Conservation (phyloP, 2,888 invertebrate genomes). For the Drosophila prolongata region DNA sequence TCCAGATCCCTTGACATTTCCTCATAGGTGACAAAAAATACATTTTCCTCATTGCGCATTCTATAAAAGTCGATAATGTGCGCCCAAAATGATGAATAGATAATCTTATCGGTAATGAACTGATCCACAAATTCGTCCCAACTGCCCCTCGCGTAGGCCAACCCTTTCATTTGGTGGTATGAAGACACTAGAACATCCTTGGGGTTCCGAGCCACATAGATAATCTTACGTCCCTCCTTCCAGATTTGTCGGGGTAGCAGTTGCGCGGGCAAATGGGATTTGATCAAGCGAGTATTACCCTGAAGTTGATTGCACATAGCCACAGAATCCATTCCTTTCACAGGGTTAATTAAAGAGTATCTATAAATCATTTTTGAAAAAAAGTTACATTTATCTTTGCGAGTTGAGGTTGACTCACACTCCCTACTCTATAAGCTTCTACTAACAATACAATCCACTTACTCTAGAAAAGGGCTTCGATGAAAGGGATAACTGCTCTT, state of each 20-base stretch:
- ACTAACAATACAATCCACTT: constrained; percentile 11
- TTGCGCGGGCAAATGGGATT: constrained; percentile 64
- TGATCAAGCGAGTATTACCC: constrained; percentile 58
- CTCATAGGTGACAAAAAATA: constrained; percentile 74
- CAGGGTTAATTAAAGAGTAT: not conserved
- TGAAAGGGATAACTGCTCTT: constrained; percentile 19
- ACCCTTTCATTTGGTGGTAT: constrained; percentile 88
- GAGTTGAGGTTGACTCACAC: too few relatives aligned
- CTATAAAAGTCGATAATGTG: constrained; percentile 73
- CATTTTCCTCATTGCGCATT: constrained; percentile 58
- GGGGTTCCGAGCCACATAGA: constrained; percentile 93
- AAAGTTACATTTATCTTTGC: too few relatives aligned
- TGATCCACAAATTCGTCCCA: constrained; percentile 84
- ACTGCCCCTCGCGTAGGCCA: constrained; percentile 86
- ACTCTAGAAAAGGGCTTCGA: constrained; percentile 54
- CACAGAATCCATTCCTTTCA: not conserved
- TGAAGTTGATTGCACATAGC: constrained; percentile 8
- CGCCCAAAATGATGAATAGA: constrained; percentile 60
- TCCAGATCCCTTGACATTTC: constrained; percentile 67
- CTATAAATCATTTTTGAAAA: not conserved
- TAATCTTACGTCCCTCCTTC: constrained; percentile 85
- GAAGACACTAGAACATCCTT: constrained; percentile 93
- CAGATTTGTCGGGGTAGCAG: constrained; percentile 61
- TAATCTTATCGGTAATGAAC: constrained; percentile 37
- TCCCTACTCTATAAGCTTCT: not conserved